Evolutionary conservation across 2,888 invertebrate genomes (phyloP).

Genomic region (Vesta saturnalis): DNA sequence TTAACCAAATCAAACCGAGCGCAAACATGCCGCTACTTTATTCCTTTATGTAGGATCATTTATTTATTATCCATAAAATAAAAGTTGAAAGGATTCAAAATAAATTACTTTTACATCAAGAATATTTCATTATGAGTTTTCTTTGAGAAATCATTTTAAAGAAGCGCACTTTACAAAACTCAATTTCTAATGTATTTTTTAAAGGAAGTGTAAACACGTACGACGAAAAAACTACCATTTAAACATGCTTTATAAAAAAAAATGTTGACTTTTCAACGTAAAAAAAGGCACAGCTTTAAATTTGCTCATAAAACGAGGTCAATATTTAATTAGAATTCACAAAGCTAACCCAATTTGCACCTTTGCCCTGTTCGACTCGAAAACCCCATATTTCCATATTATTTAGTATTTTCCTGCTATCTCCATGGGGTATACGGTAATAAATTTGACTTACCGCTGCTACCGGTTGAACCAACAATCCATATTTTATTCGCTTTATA

Average conservation of each 20-base stretch:
- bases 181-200: slow-evolving; percentile 12
- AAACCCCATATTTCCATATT: slow-evolving; percentile 37
- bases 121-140: slow-evolving; percentile 23
- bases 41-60: slow-evolving; percentile 40
- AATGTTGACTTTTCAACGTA: neutral
- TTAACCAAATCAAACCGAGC: slow-evolving; percentile 40
- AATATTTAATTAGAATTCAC: slow-evolving; percentile 39
- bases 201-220: slow-evolving; percentile 24
- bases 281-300: slow-evolving; percentile 21
- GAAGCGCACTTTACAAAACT: slow-evolving; percentile 12
- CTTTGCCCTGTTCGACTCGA: slow-evolving; percentile 35
- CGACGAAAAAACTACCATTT: slow-evolving; percentile 32
- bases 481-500: slow-evolving; percentile 45
- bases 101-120: slow-evolving; percentile 28
- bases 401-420: slow-evolving; percentile 41
- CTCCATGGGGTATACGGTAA: slow-evolving; percentile 35
- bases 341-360: slow-evolving; percentile 39
- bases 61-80: slow-evolving; percentile 44
- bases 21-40: slow-evolving; percentile 37
- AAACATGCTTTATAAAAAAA: neutral
- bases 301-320: slow-evolving; percentile 33
- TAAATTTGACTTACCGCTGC: slow-evolving; percentile 44
- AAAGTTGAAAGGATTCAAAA: slow-evolving; percentile 37
- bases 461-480: slow-evolving; percentile 45
- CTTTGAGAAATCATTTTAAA: neutral